Evolutionary conservation across 2,888 invertebrate species (phyloP).

Genomic region (Plagiodera versicolora): DNA sequence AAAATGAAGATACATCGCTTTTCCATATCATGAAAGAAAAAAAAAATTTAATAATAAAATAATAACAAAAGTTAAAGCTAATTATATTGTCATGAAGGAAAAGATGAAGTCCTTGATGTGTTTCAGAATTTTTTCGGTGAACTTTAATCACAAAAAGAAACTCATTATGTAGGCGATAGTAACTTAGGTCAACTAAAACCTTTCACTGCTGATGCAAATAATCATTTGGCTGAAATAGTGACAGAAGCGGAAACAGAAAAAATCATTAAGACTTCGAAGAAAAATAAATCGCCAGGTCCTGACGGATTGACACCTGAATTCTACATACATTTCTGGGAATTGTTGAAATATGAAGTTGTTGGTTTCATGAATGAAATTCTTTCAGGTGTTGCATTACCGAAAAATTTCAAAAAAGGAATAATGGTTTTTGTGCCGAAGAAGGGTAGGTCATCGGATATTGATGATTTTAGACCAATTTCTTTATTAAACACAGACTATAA

Average conservation of each 20-base stretch:
- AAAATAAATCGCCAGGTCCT: background rate
- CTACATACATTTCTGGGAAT: constrained; percentile 8
- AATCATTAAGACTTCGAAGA: background rate
- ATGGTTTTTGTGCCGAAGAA: constrained; percentile 5
- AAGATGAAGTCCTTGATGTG: background rate
- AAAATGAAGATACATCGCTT: too few relatives aligned
- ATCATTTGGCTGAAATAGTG: background rate
- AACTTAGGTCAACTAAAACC: too few relatives aligned
- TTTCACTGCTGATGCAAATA: background rate
- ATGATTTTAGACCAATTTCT: background rate
- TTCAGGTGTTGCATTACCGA: background rate
- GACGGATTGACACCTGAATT: constrained; percentile 7
- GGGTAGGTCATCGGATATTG: background rate
- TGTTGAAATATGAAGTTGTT: background rate
- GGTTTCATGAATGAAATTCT: constrained; percentile 7
- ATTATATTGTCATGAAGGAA: background rate
- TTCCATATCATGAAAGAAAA: too few relatives aligned
- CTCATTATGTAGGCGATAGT: background rate
- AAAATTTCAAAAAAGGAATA: constrained; percentile 5
- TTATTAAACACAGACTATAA: constrained; percentile 5
- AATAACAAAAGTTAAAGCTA: too few relatives aligned
- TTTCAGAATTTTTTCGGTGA: constrained; percentile 1
- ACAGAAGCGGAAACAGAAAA: background rate
- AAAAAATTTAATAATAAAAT: too few relatives aligned
- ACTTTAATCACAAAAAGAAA: background rate